phyloP scores from a whole-genome alignment of 2,888 invertebrate species.

The Electrophaes corylata region DNA sequence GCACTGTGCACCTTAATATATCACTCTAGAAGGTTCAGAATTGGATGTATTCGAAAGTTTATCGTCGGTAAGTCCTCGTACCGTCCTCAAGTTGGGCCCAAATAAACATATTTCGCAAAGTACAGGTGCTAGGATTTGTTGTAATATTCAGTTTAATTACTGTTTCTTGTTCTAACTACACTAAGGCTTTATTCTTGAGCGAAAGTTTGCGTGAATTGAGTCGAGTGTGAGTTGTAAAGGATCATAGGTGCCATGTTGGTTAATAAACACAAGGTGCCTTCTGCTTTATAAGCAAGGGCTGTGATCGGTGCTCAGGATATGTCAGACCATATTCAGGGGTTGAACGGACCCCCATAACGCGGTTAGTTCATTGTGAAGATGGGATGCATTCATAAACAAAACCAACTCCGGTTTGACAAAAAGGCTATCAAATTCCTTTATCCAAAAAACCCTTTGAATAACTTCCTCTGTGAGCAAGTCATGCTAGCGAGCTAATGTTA shows the following conservation, averaged over 20 bases:
- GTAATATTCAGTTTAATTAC: constrained; percentile 56
- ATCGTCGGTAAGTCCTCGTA: constrained; percentile 47
- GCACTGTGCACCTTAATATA: constrained; percentile 27
- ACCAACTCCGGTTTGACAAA: too few species aligned
- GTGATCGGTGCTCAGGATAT: too few species aligned
- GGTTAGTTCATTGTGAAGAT: too few species aligned
- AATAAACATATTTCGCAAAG: constrained; percentile 65
- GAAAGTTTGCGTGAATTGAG: neutral
- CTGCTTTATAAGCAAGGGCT: too few species aligned
- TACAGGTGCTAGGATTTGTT: constrained; percentile 53
- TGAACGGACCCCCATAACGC: too few species aligned
- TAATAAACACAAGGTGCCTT: too few species aligned
- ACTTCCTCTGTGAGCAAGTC: too few species aligned
- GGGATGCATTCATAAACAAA: too few species aligned
- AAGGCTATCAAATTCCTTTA: too few species aligned
- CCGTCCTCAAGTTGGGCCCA: constrained; percentile 50
- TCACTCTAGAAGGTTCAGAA: constrained; percentile 35
- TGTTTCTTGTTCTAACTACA: constrained; percentile 31
- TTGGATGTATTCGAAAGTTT: constrained; percentile 37
- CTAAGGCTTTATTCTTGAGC: neutral
- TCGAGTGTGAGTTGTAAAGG: neutral
- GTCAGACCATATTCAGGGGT: too few species aligned
- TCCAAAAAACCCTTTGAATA: too few species aligned
- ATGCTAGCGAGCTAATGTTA: too few species aligned
- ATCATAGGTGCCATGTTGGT: neutral